phyloP scores from a whole-genome alignment of 2,888 invertebrate genomes.

The Cinara cedri region DNA sequence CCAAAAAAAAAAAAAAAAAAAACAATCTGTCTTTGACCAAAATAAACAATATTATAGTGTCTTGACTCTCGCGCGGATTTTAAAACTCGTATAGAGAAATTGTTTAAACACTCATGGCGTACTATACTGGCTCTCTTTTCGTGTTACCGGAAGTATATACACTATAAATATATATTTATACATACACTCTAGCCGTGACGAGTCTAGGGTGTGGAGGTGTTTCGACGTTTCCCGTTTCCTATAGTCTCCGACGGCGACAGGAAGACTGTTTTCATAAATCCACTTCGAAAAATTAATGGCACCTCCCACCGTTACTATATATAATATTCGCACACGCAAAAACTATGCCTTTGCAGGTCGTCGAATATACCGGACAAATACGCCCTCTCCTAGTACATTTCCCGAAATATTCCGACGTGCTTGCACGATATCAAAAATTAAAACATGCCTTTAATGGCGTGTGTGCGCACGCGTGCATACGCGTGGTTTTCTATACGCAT shows the following conservation, averaged over 20 bases:
- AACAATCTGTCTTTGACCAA: no score
- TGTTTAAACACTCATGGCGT: not conserved
- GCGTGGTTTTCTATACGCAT: no score
- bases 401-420: not conserved
- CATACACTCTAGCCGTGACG: no score
- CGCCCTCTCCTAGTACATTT: not conserved
- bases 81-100: no score
- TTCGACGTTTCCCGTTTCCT: conserved; percentile 11
- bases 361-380: not conserved
- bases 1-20: no score
- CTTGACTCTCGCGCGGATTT: no score
- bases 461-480: no score
- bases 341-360: not conserved
- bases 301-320: not conserved
- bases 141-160: conserved; percentile 12
- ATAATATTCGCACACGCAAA: not conserved
- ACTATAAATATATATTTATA: no score
- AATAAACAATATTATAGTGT: no score
- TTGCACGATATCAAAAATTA: no score
- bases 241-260: not conserved
- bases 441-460: no score
- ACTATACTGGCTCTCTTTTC: not conserved
- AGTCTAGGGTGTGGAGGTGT: not conserved
- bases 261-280: conserved; percentile 44
- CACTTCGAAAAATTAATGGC: conserved; percentile 39